phyloP scores from a whole-genome alignment of 1,140 invertebrate species.

The Aporrectodea caliginosa region DNA sequence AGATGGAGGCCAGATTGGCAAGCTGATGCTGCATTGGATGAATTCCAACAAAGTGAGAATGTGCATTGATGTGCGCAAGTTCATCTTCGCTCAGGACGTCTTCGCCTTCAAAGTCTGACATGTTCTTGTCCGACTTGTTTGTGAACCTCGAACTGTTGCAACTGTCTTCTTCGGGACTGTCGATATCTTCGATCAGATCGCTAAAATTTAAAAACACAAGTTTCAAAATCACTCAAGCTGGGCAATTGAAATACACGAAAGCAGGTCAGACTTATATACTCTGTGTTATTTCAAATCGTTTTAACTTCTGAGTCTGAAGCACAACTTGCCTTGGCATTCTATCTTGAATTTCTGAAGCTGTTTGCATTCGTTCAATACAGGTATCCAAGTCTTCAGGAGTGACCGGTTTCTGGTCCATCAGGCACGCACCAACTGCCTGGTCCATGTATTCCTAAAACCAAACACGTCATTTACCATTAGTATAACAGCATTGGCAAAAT shows the following conservation, averaged over 20 bases:
- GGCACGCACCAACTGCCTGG: background rate
- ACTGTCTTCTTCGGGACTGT: constrained; percentile 60
- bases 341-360: background rate
- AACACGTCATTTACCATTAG: no score
- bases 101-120: constrained; percentile 90
- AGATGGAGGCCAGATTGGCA: constrained; percentile 51
- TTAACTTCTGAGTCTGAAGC: no score
- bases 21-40: constrained; percentile 54
- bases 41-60: constrained; percentile 39
- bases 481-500: no score
- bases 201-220: constrained; percentile 34
- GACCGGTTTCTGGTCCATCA: background rate
- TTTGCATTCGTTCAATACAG: constrained; percentile 15
- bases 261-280: no score
- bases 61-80: constrained; percentile 59
- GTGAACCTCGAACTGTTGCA: constrained; percentile 75
- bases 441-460: background rate
- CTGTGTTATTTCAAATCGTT: no score
- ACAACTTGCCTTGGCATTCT: constrained; percentile 3
- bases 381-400: constrained; percentile 10
- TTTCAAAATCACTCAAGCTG: background rate
- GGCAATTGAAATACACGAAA: no score
- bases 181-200: constrained; percentile 62
- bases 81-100: constrained; percentile 72
- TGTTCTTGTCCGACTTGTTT: constrained; percentile 89